Conservation (phyloP, 1,140 invertebrate genomes). For the Leptinotarsa undecemlineata region DNA sequence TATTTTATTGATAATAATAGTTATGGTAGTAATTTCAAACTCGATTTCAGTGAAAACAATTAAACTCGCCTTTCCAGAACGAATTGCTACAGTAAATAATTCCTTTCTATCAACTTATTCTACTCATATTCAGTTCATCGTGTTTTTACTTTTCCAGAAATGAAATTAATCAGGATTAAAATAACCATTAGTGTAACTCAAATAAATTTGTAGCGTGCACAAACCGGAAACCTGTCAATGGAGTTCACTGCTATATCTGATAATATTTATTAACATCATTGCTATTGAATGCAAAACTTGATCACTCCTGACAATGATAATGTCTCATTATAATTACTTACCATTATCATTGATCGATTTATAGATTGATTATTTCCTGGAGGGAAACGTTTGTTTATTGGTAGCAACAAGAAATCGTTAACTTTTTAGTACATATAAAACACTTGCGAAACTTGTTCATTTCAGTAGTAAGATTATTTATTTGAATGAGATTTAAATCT, state of each 20-base stretch:
- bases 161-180: conserved; percentile 6
- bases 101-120: not conserved
- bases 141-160: not conserved
- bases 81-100: not conserved
- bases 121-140: not conserved
- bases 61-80: not conserved
- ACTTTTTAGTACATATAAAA: too few relatives aligned
- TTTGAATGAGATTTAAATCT: too few relatives aligned
- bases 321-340: conserved; percentile 4
- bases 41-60: too few relatives aligned
- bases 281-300: conserved; percentile 2
- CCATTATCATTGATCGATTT: not conserved
- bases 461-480: too few relatives aligned
- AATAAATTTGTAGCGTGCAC: not conserved
- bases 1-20: too few relatives aligned
- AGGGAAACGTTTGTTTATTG: not conserved
- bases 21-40: too few relatives aligned
- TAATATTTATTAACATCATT: conserved; percentile 1
- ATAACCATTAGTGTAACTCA: not conserved
- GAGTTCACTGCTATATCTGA: not conserved
- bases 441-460: too few relatives aligned
- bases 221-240: not conserved
- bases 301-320: conserved; percentile 3
- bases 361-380: not conserved
- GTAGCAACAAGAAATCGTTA: too few relatives aligned